Evolutionary conservation across 2,113 vertebrate genomes (phyloP), one percentile per base, ranked within the genome.

Genomic region (Nettapus auritus): DNA sequence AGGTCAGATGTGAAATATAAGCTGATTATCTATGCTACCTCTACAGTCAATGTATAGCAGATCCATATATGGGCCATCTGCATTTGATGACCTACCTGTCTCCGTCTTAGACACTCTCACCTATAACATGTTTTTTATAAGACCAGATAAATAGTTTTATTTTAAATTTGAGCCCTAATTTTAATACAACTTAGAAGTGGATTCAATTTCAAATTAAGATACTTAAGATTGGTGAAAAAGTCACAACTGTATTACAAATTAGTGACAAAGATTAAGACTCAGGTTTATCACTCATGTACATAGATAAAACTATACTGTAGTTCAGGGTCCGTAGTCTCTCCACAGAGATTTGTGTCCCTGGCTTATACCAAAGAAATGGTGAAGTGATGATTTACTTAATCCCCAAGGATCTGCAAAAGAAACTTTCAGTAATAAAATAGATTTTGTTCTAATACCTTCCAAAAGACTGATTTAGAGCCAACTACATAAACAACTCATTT

Each of bases 251-350:
- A 26, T 18, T 22, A 20, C 6, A 29, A 25, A 31, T 23, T n/a
- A 8, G 15, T 19, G 33, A 8, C 9, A 23, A 55, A 46, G 44
- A 42, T 25, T 13, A 76, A 59, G 29, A 6, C 60, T 63, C 26
- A 70, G 62, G 38, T 6, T 21, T 26, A 33, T 29, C 33, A 13
- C 13, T 10, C 13, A 23, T 7, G 13, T 15, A 4, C 15, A 11
- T 15, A 36, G 46, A 14, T 3, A 34, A 2, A n/a, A 48, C 53
- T 21, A 25, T 9, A 8, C 2, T 0, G 0, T 67, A 9, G 26
- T 57, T 55, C 64, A 62, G 11, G 20, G 20, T 52, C 20, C 6
- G 3, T 11, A 63, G 10, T 8, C 1, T 56, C 26, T 57, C 20
- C 62, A 9, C 2, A 2, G 3, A 29, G 7, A 22, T n/a, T 82